Percentiles rank a stretch among this genome's conserved stretches.
Conservation (phyloP, 2,888 invertebrate genomes). For the Apamea epomidion region DNA sequence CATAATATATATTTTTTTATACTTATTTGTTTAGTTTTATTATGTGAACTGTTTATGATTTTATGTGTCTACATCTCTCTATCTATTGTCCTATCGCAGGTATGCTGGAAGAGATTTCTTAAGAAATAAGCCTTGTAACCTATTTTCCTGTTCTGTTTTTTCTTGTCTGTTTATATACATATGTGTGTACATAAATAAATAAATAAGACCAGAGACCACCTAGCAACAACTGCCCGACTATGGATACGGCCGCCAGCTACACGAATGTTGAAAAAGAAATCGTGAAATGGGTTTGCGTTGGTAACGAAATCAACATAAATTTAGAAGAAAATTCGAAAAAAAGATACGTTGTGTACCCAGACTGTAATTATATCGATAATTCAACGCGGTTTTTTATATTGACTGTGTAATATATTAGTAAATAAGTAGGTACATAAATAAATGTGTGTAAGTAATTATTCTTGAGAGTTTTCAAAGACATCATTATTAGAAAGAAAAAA, state of each 20-base stretch:
- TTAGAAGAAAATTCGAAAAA: slow-evolving; percentile 79
- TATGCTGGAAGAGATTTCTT: too few species aligned
- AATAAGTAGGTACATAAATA: neutral
- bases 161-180: too few species aligned
- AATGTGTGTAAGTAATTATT: neutral
- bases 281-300: slow-evolving; percentile 87
- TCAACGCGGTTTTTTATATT: slow-evolving; percentile 56
- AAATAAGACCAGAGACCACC: neutral
- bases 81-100: too few species aligned
- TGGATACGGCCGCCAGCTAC: slow-evolving; percentile 77
- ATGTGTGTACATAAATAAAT: too few species aligned
- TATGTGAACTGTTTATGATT: too few species aligned
- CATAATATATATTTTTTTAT: too few species aligned
- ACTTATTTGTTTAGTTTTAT: too few species aligned
- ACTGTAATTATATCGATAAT: slow-evolving; percentile 63
- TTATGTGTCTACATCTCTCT: too few species aligned
- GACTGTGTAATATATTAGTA: slow-evolving; percentile 28
- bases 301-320: slow-evolving; percentile 89
- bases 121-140: too few species aligned
- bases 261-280: slow-evolving; percentile 88
- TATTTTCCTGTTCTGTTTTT: too few species aligned
- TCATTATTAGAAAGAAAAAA: too few species aligned
- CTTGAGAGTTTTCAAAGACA: neutral
- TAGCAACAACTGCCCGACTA: slow-evolving; percentile 68
- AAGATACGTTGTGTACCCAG: slow-evolving; percentile 63